Percentiles rank a stretch among this genome's conserved stretches.
These are phyloP conservation scores for Aproaerema taeniolella DNA, from an alignment of 2,888 invertebrate genomes.

Conservation along the genomic window DNA sequence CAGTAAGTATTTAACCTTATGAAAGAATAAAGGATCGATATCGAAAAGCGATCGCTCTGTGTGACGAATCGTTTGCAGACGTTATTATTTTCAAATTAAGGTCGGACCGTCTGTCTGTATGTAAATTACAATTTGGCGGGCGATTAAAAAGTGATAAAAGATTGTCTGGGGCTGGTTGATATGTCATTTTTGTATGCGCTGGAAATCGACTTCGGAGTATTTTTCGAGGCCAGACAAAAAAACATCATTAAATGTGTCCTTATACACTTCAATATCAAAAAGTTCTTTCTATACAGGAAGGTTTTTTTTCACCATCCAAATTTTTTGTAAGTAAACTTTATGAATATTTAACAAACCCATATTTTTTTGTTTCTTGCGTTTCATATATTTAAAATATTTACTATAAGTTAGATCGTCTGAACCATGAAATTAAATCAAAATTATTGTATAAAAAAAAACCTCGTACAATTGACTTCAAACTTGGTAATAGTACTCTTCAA, in stretches of 20 bases:
- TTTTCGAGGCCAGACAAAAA: neutral
- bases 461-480: too few species aligned
- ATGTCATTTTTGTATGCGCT: slow-evolving; percentile 10
- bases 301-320: too few species aligned
- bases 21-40: slow-evolving; percentile 37
- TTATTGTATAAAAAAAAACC: too few species aligned
- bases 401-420: too few species aligned
- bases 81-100: slow-evolving; percentile 73
- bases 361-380: too few species aligned
- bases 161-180: slow-evolving; percentile 18
- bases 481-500: too few species aligned
- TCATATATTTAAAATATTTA: too few species aligned
- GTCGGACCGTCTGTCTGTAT: slow-evolving; percentile 53
- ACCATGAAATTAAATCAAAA: too few species aligned
- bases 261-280: too few species aligned
- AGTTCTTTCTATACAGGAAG: too few species aligned
- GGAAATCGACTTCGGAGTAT: slow-evolving; percentile 2
- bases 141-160: slow-evolving; percentile 46
- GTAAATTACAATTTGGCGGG: slow-evolving; percentile 41
- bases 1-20: slow-evolving; percentile 41
- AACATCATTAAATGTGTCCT: neutral
- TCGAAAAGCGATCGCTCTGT: slow-evolving; percentile 36
- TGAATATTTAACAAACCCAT: too few species aligned
- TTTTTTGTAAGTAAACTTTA: too few species aligned
- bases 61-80: slow-evolving; percentile 55